Base-by-base conservation (phyloP, 2,797 vertebrate species). In the Nothura maculosa region DNA sequence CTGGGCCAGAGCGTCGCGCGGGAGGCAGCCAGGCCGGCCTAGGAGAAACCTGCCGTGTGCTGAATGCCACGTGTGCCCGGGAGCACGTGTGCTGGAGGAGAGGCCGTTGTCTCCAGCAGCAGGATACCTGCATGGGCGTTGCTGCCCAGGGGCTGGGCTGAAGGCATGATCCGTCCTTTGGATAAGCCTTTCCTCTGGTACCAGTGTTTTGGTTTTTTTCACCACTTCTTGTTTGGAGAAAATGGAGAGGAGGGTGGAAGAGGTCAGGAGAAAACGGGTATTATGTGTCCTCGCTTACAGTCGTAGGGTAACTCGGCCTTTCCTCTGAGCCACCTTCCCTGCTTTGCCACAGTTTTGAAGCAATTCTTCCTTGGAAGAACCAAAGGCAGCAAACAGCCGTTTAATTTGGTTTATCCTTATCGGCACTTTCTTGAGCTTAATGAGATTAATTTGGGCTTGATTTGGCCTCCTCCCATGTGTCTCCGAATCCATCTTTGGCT, bases 1-100 rank as follows among this genome's bases (percentile, higher is more conserved):
- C 63, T 72, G 6, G 0, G 1, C 52, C 63, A n/a, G 40, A 28
- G 15, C 38, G n/a, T 8, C 4, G 20, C 42, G 19, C 6, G 40
- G 47, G 21, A 62, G 67, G n/a, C 18, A 38, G 10, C 18, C 9
- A 50, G 12, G 20, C 30, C 42, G n/a, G 38, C 11, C 36, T 43
- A 30, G 30, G 19, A 55, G 50, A 55, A 40, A n/a, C 9, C 36
- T 27, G 17, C 28, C 6, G 16, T 24, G 10, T 42, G 30, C 48
- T 52, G 30, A 3, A 10, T 48, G 30, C 34, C 38, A 32, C 28
- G 17, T 34, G 45, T 34, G 42, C 34, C 54, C 36, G 12, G 25
- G 28, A 40, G 21, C 30, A 30, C 7, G 2, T 63, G 74, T 40
- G 38, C 55, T 70, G 48, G 67, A 45, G 43, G 24, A 60, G 19